Base-by-base conservation (phyloP, 2,113 vertebrate genomes). In the Myxocyprinus asiaticus region DNA sequence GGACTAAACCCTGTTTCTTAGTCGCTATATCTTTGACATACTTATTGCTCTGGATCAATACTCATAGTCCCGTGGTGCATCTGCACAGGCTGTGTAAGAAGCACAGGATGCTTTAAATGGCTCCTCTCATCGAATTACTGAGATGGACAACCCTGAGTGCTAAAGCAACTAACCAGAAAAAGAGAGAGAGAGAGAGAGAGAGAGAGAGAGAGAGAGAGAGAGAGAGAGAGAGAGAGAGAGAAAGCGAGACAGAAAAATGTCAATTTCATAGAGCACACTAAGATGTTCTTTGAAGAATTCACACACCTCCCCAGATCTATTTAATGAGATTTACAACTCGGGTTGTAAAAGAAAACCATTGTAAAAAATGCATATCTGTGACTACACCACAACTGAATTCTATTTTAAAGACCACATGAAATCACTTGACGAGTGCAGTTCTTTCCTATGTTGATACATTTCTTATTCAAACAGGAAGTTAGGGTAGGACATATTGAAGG, bases 21-120 rank as follows among this genome's bases (percentile, higher is more conserved):
- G 59, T 61, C 67, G 69, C 62, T 70, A 42, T 69, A 62, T 42
- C 17, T 79, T 76, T 83, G 82, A 80, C 82, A 77, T 67, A 83
- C 77, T 83, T 83, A 76, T 80, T 75, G 69, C 77, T 71, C 15
- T 83, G 77, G 82, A 83, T 83, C 71, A 43, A 79, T 83, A 70
- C 72, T 66, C 50, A 76, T 79, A 62, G 82, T 83, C 82, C 79
- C 59, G 67, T 76, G 77, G 82, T 80, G 82, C 75, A 80, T 22
- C 8, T 61, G 73, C 58, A 59, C 53, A 83, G 77, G 45, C 77
- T 58, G 72, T 61, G 66, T 76, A 74, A 76, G 82, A 83, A 79
- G 77, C 48, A 44, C 58, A 53, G 56, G 63, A 62, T 53, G 53
- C 64, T 71, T 67, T 71, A 80, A 83, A 83, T 79, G 72, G 66